Percentiles rank a stretch among this genome's conserved stretches.
These are phyloP conservation scores for Toxostoma redivivum DNA, from an alignment of 2,113 vertebrate genomes.

Conservation along the genomic window DNA sequence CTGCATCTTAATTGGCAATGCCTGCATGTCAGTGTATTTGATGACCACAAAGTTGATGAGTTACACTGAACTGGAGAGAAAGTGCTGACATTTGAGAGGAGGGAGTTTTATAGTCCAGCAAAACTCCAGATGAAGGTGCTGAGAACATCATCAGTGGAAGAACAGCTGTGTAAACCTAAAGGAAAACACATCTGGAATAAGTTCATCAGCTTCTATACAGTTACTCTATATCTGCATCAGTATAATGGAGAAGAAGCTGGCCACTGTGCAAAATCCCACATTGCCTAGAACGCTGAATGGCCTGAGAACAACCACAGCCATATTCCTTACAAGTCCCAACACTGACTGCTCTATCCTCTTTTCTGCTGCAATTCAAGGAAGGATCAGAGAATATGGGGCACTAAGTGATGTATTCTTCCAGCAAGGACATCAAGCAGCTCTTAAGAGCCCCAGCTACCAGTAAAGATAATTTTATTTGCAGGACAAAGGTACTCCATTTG, in stretches of 20 bases:
- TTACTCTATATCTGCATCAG: background rate
- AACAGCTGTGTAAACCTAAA: background rate
- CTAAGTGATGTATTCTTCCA: background rate
- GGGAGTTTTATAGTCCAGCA: background rate
- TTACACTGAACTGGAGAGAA: background rate
- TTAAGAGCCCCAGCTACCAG: background rate
- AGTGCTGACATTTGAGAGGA: background rate
- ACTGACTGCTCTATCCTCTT: background rate
- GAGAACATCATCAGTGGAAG: background rate
- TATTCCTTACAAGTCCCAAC: background rate
- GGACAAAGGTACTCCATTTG: background rate
- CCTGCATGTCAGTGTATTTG: background rate
- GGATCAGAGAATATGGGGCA: background rate
- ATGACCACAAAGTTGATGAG: background rate
- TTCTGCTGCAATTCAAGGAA: background rate
- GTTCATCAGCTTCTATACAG: background rate
- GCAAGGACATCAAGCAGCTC: background rate
- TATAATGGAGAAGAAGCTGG: background rate
- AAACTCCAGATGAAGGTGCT: background rate
- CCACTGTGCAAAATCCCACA: background rate
- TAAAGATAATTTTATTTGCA: background rate
- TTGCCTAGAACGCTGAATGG: background rate
- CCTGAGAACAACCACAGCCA: fast-evolving
- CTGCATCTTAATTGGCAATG: background rate
- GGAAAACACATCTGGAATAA: background rate